These are phyloP conservation scores for Lasioglossum lativentre DNA, from an alignment of 2,888 invertebrate genomes.

Conservation along the genomic window DNA sequence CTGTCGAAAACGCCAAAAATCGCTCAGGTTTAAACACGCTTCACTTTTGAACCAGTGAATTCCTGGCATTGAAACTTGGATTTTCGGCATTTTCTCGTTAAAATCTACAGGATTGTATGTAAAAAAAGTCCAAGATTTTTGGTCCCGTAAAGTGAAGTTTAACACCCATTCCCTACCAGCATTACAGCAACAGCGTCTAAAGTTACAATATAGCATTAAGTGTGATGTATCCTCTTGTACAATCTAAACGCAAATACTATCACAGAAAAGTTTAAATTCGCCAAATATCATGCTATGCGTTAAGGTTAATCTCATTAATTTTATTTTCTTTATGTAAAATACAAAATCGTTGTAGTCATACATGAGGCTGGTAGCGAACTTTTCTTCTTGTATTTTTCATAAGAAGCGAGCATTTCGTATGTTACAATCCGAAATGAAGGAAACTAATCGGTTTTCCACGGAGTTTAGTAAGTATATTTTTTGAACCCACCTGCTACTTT, in stretches of 20 bases:
- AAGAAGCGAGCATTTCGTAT: not conserved
- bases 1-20: too few species aligned
- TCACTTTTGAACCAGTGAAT: too few species aligned
- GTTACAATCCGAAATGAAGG: not conserved
- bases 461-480: not conserved
- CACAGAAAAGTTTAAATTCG: too few species aligned
- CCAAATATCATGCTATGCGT: not conserved
- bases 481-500: constrained; percentile 94
- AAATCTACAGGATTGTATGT: too few species aligned
- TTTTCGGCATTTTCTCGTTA: too few species aligned
- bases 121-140: not conserved
- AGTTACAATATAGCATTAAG: not conserved
- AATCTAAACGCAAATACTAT: not conserved
- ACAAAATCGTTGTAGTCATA: not conserved
- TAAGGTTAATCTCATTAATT: not conserved
- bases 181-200: not conserved
- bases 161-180: not conserved
- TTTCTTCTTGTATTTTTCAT: not conserved
- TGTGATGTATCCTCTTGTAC: not conserved
- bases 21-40: too few species aligned
- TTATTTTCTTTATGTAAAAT: not conserved
- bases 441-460: not conserved
- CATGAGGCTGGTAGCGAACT: not conserved
- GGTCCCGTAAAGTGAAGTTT: too few species aligned
- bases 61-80: too few species aligned